Evolutionary conservation across 2,888 invertebrate genomes (phyloP).

Genomic region (Empis livida): DNA sequence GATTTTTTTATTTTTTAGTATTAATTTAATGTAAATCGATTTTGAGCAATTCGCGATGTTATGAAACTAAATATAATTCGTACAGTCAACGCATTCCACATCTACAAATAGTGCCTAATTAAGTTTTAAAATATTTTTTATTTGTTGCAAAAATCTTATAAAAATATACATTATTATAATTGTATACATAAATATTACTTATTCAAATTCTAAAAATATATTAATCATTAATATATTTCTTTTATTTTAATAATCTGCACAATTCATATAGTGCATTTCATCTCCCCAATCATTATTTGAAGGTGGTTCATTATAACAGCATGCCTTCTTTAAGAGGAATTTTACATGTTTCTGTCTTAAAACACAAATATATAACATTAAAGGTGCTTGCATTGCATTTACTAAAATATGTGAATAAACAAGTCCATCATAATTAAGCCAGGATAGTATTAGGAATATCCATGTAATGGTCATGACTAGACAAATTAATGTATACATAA

Average conservation of each 20-base stretch:
- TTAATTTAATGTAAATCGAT: too few species aligned
- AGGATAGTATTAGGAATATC: slow-evolving; percentile 64
- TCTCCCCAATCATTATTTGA: slow-evolving; percentile 76
- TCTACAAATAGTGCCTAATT: too few species aligned
- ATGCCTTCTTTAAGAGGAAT: slow-evolving; percentile 64
- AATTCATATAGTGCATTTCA: slow-evolving; percentile 79
- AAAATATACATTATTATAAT: slow-evolving; percentile 6
- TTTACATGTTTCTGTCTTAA: slow-evolving; percentile 66
- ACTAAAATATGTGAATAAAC: slow-evolving; percentile 62
- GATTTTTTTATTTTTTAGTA: too few species aligned
- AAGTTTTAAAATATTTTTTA: slow-evolving; percentile 12
- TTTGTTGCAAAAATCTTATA: slow-evolving; percentile 8
- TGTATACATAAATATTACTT: slow-evolving; percentile 1
- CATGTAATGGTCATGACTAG: slow-evolving; percentile 62
- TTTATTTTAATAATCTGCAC: slow-evolving; percentile 31
- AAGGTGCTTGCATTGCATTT: slow-evolving; percentile 61
- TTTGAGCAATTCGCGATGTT: too few species aligned
- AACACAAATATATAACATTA: slow-evolving; percentile 65
- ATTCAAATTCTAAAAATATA: background rate
- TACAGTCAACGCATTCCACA: too few species aligned
- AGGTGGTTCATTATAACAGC: slow-evolving; percentile 61
- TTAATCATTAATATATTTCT: too few species aligned
- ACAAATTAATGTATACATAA: slow-evolving; percentile 63
- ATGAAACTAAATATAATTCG: too few species aligned
- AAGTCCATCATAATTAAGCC: slow-evolving; percentile 58